Percentiles rank a stretch among this genome's conserved stretches.
Conservation (phyloP, 1,140 invertebrate genomes). For the Lasaia peninsularis region DNA sequence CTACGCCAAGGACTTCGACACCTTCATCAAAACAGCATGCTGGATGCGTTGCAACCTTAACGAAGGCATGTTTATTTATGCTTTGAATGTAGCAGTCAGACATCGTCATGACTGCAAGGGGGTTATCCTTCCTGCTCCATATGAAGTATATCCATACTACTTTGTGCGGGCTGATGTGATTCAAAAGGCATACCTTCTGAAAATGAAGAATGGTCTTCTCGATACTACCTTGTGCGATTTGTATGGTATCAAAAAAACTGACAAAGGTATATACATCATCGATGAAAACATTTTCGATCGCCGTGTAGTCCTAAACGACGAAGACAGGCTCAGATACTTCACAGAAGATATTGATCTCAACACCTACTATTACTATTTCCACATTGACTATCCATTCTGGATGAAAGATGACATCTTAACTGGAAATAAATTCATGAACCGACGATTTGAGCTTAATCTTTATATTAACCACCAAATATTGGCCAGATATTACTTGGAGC, state of each 20-base stretch:
- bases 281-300: slow-evolving; percentile 70
- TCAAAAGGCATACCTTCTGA: slow-evolving; percentile 78
- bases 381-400: slow-evolving; percentile 83
- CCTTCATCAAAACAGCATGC: slow-evolving; percentile 79
- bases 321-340: slow-evolving; percentile 79
- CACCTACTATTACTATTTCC: slow-evolving; percentile 83
- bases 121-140: slow-evolving; percentile 80
- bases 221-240: slow-evolving; percentile 58
- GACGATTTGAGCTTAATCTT: slow-evolving; percentile 80
- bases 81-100: slow-evolving; percentile 78
- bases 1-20: slow-evolving; percentile 81
- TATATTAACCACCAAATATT: slow-evolving; percentile 80
- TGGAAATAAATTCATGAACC: slow-evolving; percentile 67
- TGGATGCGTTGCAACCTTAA: slow-evolving; percentile 82
- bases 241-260: slow-evolving; percentile 62
- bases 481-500: slow-evolving; percentile 82
- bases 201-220: slow-evolving; percentile 71
- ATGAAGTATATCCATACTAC: slow-evolving; percentile 83
- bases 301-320: slow-evolving; percentile 50
- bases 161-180: slow-evolving; percentile 81
- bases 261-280: slow-evolving; percentile 61
- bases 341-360: slow-evolving; percentile 84
- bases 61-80: slow-evolving; percentile 81
- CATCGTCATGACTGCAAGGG: slow-evolving; percentile 80
- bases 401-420: slow-evolving; percentile 75